phyloP scores from a whole-genome alignment of 2,888 invertebrate species.

The Apamea monoglypha region DNA sequence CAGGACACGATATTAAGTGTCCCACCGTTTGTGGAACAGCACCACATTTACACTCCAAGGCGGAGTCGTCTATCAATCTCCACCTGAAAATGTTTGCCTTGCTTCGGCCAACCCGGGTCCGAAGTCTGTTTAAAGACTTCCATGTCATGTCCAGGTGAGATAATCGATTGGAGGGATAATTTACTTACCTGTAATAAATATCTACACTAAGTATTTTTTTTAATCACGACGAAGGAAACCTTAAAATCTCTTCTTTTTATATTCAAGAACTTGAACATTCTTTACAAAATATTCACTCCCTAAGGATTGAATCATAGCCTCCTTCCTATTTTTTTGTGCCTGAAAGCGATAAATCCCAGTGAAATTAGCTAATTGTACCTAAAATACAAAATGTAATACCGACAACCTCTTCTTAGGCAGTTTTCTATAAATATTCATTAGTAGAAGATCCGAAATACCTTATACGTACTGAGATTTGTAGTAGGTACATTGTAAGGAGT shows the following conservation, averaged over 20 bases:
- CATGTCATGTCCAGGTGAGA: no score
- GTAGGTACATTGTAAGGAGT: not conserved
- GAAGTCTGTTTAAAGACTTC: no score
- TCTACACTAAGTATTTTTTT: not conserved
- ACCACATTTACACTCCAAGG: no score
- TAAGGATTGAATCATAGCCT: conserved; percentile 21
- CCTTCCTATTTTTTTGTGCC: not conserved
- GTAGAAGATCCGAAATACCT: not conserved
- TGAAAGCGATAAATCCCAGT: conserved; percentile 16
- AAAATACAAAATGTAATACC: conserved; percentile 13
- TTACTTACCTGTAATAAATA: not conserved
- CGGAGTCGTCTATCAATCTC: no score
- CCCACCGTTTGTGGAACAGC: no score
- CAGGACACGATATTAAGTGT: no score
- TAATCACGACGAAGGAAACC: not conserved
- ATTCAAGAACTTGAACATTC: conserved; percentile 18
- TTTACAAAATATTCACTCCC: conserved; percentile 19
- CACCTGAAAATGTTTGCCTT: no score
- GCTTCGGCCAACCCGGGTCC: no score
- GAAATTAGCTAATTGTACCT: conserved; percentile 36
- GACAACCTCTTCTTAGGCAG: not conserved
- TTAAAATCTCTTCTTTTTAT: not conserved
- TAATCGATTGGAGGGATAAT: no score
- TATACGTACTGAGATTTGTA: not conserved
- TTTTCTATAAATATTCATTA: conserved; percentile 33